These are phyloP conservation scores for Tragelaphus strepsiceros DNA, from an alignment of 2,113 vertebrate species.

Conservation along the genomic window DNA sequence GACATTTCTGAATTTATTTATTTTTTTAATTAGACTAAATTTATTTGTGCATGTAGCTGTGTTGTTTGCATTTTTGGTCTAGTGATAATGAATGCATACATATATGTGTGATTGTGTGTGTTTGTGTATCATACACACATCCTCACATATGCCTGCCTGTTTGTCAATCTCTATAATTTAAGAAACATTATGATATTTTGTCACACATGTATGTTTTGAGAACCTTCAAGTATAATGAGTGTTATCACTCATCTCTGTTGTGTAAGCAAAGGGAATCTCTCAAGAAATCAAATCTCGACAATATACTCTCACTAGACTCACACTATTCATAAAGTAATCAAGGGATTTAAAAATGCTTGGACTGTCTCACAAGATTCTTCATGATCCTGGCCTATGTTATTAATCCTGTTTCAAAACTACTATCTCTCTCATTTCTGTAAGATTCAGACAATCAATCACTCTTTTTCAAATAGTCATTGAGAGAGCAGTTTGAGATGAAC, in stretches of 20 bases:
- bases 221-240: neutral
- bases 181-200: neutral
- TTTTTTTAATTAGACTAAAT: neutral
- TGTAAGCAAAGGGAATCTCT: neutral
- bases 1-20: neutral
- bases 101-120: too few species aligned
- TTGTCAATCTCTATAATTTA: neutral
- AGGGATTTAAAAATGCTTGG: neutral
- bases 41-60: neutral
- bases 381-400: neutral
- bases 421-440: neutral
- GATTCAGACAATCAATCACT: neutral
- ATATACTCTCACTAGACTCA: neutral
- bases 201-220: neutral
- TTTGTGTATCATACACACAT: neutral
- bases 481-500: neutral
- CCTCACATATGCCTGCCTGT: neutral
- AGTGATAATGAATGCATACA: neutral
- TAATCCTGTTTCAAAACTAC: neutral
- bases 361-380: neutral
- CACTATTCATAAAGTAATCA: neutral
- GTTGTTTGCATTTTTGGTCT: neutral
- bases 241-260: neutral
- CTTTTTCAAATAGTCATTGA: neutral
- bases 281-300: neutral